Evolutionary conservation across 2,797 vertebrate genomes (phyloP).

Genomic region (Petrocephalus sullivani): DNA sequence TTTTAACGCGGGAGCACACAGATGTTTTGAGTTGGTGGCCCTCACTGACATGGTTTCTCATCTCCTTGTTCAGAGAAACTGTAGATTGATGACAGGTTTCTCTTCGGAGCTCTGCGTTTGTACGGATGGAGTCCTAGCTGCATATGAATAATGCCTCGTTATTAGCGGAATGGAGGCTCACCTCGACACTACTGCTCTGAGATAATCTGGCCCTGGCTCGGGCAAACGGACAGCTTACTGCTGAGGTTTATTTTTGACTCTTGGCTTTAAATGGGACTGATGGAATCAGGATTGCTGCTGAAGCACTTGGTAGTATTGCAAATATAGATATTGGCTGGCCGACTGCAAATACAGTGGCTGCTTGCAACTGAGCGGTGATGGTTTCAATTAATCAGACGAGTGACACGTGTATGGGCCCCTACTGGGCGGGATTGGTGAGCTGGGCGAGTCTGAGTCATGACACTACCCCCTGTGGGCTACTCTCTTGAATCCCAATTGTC

Average conservation of each 20-base stretch:
- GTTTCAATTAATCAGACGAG: neutral
- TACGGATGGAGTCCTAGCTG: neutral
- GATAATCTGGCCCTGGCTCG: neutral
- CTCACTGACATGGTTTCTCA: neutral
- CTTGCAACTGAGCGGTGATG: neutral
- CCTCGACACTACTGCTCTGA: slow-evolving; percentile 14
- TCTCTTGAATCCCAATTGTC: neutral
- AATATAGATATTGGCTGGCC: slow-evolving; percentile 37
- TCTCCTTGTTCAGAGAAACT: neutral
- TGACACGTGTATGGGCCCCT: neutral
- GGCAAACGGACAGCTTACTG: slow-evolving; percentile 4
- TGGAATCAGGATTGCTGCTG: slow-evolving; percentile 33
- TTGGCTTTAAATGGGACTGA: slow-evolving; percentile 35
- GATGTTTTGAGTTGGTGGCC: neutral
- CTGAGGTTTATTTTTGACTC: slow-evolving; percentile 31
- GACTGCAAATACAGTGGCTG: slow-evolving; percentile 26
- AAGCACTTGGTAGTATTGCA: slow-evolving; percentile 36
- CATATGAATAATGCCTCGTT: slow-evolving; percentile 16
- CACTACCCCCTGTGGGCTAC: neutral
- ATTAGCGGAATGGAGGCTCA: slow-evolving; percentile 28
- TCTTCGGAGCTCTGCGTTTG: neutral
- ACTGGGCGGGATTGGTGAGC: neutral
- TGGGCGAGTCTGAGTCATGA: neutral
- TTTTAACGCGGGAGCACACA: neutral
- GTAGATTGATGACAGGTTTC: neutral